Evolutionary conservation across 2,888 invertebrate genomes (phyloP).

Genomic region (Hermaeophaga mercurialis): DNA sequence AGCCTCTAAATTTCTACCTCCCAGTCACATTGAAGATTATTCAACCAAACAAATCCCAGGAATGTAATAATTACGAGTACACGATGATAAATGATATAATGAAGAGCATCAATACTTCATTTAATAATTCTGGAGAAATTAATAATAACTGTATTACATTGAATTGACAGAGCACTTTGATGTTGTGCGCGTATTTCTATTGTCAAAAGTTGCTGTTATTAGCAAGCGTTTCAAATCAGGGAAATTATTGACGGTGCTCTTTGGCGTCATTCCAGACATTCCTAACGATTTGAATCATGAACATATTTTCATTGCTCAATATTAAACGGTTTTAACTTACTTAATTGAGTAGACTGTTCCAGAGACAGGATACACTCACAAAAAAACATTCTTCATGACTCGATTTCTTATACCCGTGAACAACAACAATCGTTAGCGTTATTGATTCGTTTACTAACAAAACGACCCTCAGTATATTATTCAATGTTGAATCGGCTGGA

Average conservation of each 20-base stretch:
- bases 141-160: conserved; percentile 57
- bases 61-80: conserved; percentile 52
- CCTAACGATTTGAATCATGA: conserved; percentile 29
- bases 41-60: conserved; percentile 45
- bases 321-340: conserved; percentile 21
- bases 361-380: not conserved
- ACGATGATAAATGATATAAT: conserved; percentile 49
- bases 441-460: no score
- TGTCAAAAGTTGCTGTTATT: conserved; percentile 53
- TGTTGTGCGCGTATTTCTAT: conserved; percentile 55
- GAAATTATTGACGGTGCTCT: conserved; percentile 31
- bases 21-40: conserved; percentile 40
- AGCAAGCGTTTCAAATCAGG: conserved; percentile 37
- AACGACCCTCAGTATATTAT: no score
- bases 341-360: conserved; percentile 17
- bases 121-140: conserved; percentile 57
- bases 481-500: no score
- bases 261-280: conserved; percentile 35
- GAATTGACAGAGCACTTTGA: conserved; percentile 55
- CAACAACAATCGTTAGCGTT: no score
- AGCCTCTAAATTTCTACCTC: conserved; percentile 9
- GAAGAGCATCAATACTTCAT: conserved; percentile 50
- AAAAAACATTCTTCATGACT: no score
- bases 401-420: no score
- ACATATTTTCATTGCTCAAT: conserved; percentile 15